These are phyloP conservation scores for Paradoxurus hermaphroditus DNA, from an alignment of 2,113 vertebrate species.

Conservation along the genomic window DNA sequence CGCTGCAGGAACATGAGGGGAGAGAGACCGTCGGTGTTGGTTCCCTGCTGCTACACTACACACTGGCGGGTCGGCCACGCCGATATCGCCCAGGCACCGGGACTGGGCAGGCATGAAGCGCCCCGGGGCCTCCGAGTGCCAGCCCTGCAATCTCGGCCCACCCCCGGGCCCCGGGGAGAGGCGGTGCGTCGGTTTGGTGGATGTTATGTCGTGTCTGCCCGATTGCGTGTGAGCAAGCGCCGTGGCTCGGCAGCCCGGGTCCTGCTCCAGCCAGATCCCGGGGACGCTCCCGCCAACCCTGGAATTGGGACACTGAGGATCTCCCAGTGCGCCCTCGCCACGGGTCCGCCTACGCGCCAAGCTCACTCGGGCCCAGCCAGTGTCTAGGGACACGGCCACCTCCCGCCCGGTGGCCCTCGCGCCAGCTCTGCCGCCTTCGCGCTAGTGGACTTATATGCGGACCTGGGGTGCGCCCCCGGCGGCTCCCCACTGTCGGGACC, in stretches of 20 bases:
- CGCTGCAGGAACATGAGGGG: constrained; percentile 80
- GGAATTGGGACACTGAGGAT: constrained; percentile 32
- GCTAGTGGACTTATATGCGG: not conserved
- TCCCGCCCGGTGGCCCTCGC: not conserved
- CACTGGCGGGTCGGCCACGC: not conserved
- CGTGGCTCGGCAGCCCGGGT: not conserved
- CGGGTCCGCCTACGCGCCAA: constrained; percentile 40
- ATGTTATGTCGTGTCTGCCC: not conserved
- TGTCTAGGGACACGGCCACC: not conserved
- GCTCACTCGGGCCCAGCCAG: not conserved
- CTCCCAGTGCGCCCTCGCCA: not conserved
- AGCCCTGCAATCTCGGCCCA: not conserved
- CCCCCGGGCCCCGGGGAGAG: not conserved
- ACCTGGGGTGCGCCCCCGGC: not conserved
- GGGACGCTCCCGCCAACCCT: constrained; percentile 5
- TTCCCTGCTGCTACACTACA: not conserved
- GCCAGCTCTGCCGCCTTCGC: not conserved
- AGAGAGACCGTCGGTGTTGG: constrained; percentile 8
- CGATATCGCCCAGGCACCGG: not conserved
- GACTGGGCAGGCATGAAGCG: not conserved
- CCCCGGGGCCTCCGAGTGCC: not conserved
- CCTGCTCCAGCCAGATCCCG: constrained; percentile 7
- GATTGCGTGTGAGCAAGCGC: not conserved
- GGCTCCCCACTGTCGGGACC: constrained; percentile 17
- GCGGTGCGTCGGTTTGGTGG: not conserved